These are phyloP conservation scores for Anthoptus insignis DNA, from an alignment of 2,888 invertebrate genomes.

Conservation along the genomic window DNA sequence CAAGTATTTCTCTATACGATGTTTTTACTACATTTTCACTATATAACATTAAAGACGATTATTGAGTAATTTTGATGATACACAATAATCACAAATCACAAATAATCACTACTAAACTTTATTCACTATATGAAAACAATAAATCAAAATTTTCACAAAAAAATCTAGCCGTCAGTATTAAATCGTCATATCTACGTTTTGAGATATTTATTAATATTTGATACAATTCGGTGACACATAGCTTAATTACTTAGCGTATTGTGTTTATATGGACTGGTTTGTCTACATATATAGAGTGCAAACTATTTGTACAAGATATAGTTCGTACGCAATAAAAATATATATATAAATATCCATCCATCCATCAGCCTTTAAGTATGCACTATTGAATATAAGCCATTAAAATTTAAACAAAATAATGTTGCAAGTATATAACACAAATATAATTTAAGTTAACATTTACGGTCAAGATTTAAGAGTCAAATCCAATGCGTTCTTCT, in stretches of 20 bases:
- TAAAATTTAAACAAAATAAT: too few species aligned
- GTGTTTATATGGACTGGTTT: conserved; percentile 27
- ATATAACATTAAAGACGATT: background rate
- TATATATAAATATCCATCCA: conserved; percentile 14
- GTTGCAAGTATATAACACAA: too few species aligned
- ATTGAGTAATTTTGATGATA: conserved; percentile 4
- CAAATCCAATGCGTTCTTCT: too few species aligned
- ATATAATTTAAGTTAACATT: too few species aligned
- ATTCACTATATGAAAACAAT: background rate
- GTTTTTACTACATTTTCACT: conserved; percentile 1
- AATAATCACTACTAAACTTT: background rate
- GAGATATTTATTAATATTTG: background rate
- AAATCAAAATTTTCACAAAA: background rate
- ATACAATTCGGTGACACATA: background rate
- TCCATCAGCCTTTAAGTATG: too few species aligned
- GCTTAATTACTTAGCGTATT: conserved; percentile 4
- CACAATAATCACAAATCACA: background rate
- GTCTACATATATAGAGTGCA: conserved; percentile 24
- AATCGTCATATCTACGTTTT: background rate
- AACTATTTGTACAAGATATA: conserved; percentile 36
- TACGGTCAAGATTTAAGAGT: too few species aligned
- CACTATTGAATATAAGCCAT: too few species aligned
- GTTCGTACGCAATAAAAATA: conserved; percentile 11
- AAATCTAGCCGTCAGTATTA: background rate
- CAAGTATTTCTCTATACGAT: conserved; percentile 13